Evolutionary conservation across 2,797 vertebrate genomes (phyloP), one percentile per base, ranked within the genome.

Genomic region (Glyptemys insculpta): DNA sequence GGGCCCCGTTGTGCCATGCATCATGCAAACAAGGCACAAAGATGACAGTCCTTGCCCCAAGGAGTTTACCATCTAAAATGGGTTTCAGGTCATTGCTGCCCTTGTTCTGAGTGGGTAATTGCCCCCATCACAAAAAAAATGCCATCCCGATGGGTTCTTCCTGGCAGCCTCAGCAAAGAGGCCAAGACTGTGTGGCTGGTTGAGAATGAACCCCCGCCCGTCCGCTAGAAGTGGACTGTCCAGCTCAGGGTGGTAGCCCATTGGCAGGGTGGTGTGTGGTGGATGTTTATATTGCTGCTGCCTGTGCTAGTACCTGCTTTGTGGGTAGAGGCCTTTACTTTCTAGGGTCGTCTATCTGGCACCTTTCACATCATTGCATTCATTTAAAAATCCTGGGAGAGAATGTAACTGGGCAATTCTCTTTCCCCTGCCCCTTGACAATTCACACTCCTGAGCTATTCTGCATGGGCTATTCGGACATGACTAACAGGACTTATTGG

Each of bases 191-290:
- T 4, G 7, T 34, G 6, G 7, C 15, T 62, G 59, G 59, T n/a
- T 18, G 31, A 34, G 31, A 62, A 34, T 16, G 31, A 8, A 8
- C 14, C 31, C 12, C 29, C 1, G 1, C 15, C 14, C 3, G 23
- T 21, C 34, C 12, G 5, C 6, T n/a, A 50, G 34, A 76, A 87
- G 80, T 41, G 16, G 37, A 9, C 25, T 34, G 4, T 56, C 47
- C 78, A 54, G 34, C 29, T 65, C n/a, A 21, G 23, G 41, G n/a
- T 15, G 44, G 65, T 6, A 47, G 21, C 62, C 78, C 21, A 29
- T 37, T 65, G 44, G 52, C 52, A 7, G 23, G 18, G 41, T 2
- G 15, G 54, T n/a, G 80, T 41, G 34, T 31, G 37, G 8, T 65
- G 31, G 37, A 65, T 34, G 7, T 6, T 50, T n/a, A 0, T 15